phyloP scores from a whole-genome alignment of 2,888 invertebrate genomes.

The Pegoplata infirma region DNA sequence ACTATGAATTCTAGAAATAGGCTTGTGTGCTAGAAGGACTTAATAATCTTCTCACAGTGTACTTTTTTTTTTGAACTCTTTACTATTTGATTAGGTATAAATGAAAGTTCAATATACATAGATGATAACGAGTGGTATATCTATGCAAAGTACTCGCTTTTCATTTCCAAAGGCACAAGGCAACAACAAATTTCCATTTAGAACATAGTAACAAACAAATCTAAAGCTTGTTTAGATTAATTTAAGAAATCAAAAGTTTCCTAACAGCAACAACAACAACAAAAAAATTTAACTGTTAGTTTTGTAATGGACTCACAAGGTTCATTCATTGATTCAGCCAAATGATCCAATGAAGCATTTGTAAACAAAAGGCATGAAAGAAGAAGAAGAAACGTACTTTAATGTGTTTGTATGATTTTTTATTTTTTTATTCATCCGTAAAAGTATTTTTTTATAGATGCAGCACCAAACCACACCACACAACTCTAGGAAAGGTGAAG shows the following conservation, averaged over 20 bases:
- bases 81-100: too few relatives aligned
- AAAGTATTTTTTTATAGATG: constrained; percentile 19
- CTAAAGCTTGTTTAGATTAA: too few relatives aligned
- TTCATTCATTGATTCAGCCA: constrained; percentile 21
- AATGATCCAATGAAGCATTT: constrained; percentile 31
- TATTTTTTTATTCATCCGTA: constrained; percentile 40
- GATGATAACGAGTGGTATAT: too few relatives aligned
- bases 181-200: too few relatives aligned
- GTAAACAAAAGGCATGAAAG: constrained; percentile 44
- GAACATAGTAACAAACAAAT: too few relatives aligned
- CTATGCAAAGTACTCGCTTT: too few relatives aligned
- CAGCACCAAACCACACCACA: not conserved
- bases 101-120: too few relatives aligned
- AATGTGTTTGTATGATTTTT: constrained; percentile 14
- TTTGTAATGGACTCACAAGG: not conserved
- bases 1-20: too few relatives aligned
- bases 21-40: too few relatives aligned
- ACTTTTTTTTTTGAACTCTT: too few relatives aligned
- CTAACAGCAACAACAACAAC: not conserved
- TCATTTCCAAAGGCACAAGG: too few relatives aligned
- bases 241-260: not conserved
- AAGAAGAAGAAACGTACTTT: constrained; percentile 31
- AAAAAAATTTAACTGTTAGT: not conserved
- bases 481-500: constrained; percentile 14
- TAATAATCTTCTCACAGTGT: too few relatives aligned